These are phyloP conservation scores for Pongo abelii DNA, from an alignment of 2,113 vertebrate genomes.

Conservation along the genomic window DNA sequence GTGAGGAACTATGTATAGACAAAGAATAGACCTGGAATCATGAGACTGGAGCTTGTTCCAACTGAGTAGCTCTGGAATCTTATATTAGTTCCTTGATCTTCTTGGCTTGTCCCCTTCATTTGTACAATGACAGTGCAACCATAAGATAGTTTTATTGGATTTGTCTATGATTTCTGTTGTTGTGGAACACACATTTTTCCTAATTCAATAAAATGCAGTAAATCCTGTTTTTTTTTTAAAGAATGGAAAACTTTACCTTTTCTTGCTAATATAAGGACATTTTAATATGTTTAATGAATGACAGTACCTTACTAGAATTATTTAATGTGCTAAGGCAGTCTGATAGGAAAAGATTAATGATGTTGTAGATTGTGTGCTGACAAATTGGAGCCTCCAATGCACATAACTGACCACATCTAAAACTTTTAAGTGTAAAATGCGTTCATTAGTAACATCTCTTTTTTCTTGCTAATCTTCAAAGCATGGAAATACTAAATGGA, in stretches of 20 bases:
- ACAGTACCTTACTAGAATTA: background rate
- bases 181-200: background rate
- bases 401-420: background rate
- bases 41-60: background rate
- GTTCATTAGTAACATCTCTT: background rate
- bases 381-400: background rate
- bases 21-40: background rate
- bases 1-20: background rate
- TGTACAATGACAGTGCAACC: background rate
- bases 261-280: background rate
- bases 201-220: background rate
- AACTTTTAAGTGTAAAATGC: background rate
- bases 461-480: background rate
- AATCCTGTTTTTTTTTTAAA: background rate
- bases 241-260: background rate
- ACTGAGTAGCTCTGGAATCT: background rate
- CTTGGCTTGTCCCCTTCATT: background rate
- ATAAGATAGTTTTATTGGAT: background rate
- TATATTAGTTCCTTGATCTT: background rate
- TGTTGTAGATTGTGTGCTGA: background rate
- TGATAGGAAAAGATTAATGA: background rate
- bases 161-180: slow-evolving; percentile 17
- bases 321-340: background rate
- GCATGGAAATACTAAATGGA: background rate
- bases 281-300: background rate